These are phyloP conservation scores for Danio aesculapii DNA, from an alignment of 2,797 vertebrate species.

Conservation along the genomic window DNA sequence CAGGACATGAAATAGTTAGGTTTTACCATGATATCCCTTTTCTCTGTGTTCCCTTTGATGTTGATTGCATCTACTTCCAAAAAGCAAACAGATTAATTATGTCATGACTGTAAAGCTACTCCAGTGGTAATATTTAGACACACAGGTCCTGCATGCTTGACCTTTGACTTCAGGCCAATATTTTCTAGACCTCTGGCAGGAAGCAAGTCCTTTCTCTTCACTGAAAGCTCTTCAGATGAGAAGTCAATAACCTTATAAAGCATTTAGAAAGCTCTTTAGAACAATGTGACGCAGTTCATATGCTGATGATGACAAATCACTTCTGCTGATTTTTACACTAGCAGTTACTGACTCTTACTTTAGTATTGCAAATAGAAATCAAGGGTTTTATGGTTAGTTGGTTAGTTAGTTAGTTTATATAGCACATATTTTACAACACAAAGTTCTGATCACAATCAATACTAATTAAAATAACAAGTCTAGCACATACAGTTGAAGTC, in stretches of 20 bases:
- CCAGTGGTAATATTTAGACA: slow-evolving; percentile 3
- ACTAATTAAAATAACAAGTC: too few relatives aligned
- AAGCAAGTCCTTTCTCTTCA: background rate
- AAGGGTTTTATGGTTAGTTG: too few relatives aligned
- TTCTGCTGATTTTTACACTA: background rate
- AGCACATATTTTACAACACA: too few relatives aligned
- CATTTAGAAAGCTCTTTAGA: background rate
- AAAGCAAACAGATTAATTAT: background rate
- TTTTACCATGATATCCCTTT: too few relatives aligned
- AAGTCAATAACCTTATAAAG: background rate
- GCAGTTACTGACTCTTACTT: background rate
- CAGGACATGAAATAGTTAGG: too few relatives aligned
- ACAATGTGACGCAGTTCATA: background rate
- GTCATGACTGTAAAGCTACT: background rate
- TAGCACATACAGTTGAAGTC: too few relatives aligned
- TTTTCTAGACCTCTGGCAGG: background rate
- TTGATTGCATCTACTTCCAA: background rate
- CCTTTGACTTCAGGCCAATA: slow-evolving; percentile 2
- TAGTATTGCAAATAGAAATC: background rate
- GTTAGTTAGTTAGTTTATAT: too few relatives aligned
- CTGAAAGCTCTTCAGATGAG: background rate
- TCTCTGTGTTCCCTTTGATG: background rate
- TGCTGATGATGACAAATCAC: background rate
- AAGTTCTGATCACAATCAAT: too few relatives aligned
- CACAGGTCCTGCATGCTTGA: background rate